These are phyloP conservation scores for Castor canadensis DNA, from an alignment of 2,113 vertebrate genomes.

Conservation along the genomic window DNA sequence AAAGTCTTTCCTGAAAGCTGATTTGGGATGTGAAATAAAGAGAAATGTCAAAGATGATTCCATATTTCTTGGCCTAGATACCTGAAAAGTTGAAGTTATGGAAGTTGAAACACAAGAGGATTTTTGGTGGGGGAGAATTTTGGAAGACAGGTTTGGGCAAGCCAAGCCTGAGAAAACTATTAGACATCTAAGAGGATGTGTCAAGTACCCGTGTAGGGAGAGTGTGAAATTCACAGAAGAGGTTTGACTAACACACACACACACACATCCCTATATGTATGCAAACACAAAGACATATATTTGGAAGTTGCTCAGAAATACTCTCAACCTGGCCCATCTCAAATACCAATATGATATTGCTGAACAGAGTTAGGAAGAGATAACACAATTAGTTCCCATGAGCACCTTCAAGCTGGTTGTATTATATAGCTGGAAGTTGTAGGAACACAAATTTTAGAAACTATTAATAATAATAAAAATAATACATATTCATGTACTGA, in stretches of 20 bases:
- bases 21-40: not conserved
- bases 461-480: not conserved
- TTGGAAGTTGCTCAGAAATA: not conserved
- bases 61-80: not conserved
- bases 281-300: not conserved
- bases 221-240: not conserved
- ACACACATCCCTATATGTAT: too few species aligned
- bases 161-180: too few species aligned
- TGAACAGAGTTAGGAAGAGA: not conserved
- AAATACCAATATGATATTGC: not conserved
- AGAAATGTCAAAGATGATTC: not conserved
- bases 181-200: not conserved
- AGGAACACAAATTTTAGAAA: not conserved
- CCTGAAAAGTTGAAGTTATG: not conserved
- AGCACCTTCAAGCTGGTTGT: not conserved
- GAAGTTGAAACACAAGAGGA: not conserved
- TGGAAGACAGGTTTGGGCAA: not conserved
- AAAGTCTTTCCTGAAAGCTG: not conserved
- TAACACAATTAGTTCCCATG: accelerated
- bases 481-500: not conserved
- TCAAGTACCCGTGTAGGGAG: not conserved
- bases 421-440: not conserved
- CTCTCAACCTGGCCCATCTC: too few species aligned
- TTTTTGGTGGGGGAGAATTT: not conserved
- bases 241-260: too few species aligned